phyloP scores from a whole-genome alignment of 53 echinoderm and acorn worm species.

The Pentamera pediparva region DNA sequence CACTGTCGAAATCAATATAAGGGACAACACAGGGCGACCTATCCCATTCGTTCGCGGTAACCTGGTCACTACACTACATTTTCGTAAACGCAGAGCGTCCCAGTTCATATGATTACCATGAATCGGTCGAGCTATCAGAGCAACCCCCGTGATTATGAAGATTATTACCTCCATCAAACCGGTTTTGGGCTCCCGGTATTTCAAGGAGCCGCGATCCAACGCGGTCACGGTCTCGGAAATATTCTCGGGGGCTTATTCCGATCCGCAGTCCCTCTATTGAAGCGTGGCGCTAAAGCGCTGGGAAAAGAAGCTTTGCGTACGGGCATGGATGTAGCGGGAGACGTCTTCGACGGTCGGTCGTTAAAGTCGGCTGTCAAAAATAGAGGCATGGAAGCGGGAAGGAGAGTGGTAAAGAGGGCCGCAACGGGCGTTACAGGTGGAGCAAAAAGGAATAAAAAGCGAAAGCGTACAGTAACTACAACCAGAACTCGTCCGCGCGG shows the following conservation, averaged over 20 bases:
- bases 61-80: constrained; percentile 60
- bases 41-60: constrained; percentile 65
- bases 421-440: background rate
- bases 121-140: background rate
- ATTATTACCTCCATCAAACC: constrained; percentile 26
- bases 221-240: constrained; percentile 35
- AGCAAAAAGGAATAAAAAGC: background rate
- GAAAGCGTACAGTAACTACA: background rate
- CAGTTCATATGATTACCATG: constrained; percentile 2
- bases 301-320: constrained; percentile 39
- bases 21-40: constrained; percentile 38
- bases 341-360: background rate
- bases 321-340: constrained; percentile 3
- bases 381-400: constrained; percentile 9
- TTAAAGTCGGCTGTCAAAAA: constrained; percentile 1
- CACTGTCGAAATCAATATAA: constrained; percentile 44
- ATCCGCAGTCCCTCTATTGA: constrained; percentile 29
- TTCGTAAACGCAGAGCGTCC: constrained; percentile 14
- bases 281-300: constrained; percentile 35
- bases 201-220: constrained; percentile 21
- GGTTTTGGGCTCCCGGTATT: constrained; percentile 33
- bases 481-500: background rate
- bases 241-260: constrained; percentile 47
- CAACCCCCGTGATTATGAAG: constrained; percentile 9
- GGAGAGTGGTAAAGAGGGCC: background rate